These are phyloP conservation scores for Pseudomyrmex flavicornis DNA, from an alignment of 1,140 invertebrate species.

Conservation along the genomic window DNA sequence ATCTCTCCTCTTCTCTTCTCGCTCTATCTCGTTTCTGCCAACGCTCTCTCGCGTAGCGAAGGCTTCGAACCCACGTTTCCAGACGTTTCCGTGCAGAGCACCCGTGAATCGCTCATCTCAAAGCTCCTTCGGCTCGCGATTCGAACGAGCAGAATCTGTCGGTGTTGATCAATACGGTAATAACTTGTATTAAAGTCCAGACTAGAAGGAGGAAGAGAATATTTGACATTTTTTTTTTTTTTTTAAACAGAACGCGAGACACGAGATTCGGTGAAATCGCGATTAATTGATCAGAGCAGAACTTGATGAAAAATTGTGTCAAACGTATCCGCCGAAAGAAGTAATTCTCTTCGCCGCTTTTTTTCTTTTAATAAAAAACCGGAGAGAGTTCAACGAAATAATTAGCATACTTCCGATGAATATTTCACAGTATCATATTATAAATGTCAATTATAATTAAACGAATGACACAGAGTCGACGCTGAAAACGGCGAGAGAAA, in stretches of 20 bases:
- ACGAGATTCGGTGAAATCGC: slow-evolving; percentile 1
- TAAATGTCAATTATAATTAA: not conserved
- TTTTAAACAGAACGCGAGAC: no score
- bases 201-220: not conserved
- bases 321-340: not conserved
- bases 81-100: slow-evolving; percentile 46
- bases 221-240: not conserved
- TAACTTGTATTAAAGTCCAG: slow-evolving; percentile 44
- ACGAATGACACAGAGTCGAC: not conserved
- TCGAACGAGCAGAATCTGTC: slow-evolving; percentile 17
- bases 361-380: no score
- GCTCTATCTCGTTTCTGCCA: slow-evolving; percentile 47
- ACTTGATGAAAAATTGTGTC: not conserved
- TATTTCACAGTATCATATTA: not conserved
- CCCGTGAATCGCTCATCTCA: slow-evolving; percentile 34
- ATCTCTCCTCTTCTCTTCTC: slow-evolving; percentile 22
- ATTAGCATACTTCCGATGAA: not conserved
- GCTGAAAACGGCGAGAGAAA: not conserved
- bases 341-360: no score
- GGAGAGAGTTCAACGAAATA: no score
- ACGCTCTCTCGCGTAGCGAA: slow-evolving; percentile 64
- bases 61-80: slow-evolving; percentile 63
- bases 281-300: not conserved
- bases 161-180: slow-evolving; percentile 36
- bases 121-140: slow-evolving; percentile 26